A percentile compares a stretch with the other conserved stretches of the same genome.
These are phyloP conservation scores for Gibbula magus DNA, from an alignment of 2,888 invertebrate genomes.

Conservation along the genomic window DNA sequence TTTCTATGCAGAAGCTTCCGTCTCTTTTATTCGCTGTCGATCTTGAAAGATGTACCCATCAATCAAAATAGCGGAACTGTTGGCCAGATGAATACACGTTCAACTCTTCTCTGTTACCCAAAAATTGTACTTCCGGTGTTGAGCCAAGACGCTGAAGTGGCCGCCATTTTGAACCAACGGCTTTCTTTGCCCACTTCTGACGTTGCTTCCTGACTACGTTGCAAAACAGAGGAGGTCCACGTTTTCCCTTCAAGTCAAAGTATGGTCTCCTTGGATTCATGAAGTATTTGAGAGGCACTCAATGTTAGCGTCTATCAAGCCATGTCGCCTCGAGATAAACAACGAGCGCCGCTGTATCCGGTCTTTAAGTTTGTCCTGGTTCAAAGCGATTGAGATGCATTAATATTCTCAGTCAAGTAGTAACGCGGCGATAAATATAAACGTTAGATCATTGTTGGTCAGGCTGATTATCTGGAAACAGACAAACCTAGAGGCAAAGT, in stretches of 20 bases:
- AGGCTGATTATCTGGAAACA: no score
- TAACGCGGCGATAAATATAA: no score
- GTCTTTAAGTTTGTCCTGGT: neutral
- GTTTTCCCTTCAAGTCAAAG: neutral
- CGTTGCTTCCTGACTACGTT: conserved; percentile 7
- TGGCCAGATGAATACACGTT: neutral
- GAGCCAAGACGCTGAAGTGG: neutral
- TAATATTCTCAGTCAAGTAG: neutral
- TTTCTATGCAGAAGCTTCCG: conserved; percentile 4
- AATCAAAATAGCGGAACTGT: neutral
- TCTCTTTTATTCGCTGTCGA: neutral
- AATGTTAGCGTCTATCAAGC: neutral
- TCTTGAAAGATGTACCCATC: neutral
- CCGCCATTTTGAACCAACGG: conserved; percentile 7
- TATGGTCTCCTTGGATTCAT: neutral
- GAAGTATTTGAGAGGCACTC: conserved; percentile 16
- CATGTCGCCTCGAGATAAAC: neutral
- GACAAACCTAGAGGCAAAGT: no score
- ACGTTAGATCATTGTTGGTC: no score
- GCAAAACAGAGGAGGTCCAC: neutral
- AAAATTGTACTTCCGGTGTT: neutral
- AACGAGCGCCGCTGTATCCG: neutral
- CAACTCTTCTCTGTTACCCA: neutral
- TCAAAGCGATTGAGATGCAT: conserved; percentile 8
- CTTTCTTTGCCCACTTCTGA: neutral